Evolutionary conservation across 2,797 vertebrate species (phyloP).

Genomic region (Myotis pilosus): DNA sequence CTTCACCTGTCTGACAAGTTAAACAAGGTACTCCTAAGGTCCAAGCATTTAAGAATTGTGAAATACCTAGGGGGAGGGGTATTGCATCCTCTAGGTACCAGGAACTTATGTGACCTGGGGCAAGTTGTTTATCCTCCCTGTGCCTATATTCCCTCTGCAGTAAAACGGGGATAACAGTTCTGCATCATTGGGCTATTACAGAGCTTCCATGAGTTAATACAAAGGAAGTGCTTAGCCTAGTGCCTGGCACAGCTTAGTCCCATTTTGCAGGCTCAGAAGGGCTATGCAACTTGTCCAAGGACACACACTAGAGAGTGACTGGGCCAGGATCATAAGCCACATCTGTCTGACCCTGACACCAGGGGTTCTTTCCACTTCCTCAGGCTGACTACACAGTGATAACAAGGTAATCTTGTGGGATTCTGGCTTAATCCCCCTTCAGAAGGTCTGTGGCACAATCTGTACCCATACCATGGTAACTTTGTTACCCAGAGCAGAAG

Average conservation of each 20-base stretch:
- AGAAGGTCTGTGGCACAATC: slow-evolving; percentile 38
- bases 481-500: background rate
- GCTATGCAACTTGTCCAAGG: background rate
- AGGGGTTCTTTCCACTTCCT: background rate
- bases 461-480: slow-evolving; percentile 51
- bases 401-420: background rate
- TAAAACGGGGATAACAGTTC: background rate
- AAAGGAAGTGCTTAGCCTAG: background rate
- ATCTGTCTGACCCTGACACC: slow-evolving; percentile 17
- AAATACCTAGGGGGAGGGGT: background rate
- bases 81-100: background rate
- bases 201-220: background rate
- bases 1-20: background rate
- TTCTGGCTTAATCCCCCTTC: slow-evolving; percentile 45
- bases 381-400: background rate
- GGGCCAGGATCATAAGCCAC: background rate
- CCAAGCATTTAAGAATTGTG: background rate
- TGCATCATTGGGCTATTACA: background rate
- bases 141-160: background rate
- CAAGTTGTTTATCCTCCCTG: background rate
- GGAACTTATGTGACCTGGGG: background rate
- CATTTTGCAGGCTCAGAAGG: background rate
- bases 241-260: background rate
- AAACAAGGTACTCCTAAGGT: background rate
- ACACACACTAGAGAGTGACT: background rate